These are phyloP conservation scores for Scalopus aquaticus DNA, from an alignment of 2,113 vertebrate genomes.

Conservation along the genomic window DNA sequence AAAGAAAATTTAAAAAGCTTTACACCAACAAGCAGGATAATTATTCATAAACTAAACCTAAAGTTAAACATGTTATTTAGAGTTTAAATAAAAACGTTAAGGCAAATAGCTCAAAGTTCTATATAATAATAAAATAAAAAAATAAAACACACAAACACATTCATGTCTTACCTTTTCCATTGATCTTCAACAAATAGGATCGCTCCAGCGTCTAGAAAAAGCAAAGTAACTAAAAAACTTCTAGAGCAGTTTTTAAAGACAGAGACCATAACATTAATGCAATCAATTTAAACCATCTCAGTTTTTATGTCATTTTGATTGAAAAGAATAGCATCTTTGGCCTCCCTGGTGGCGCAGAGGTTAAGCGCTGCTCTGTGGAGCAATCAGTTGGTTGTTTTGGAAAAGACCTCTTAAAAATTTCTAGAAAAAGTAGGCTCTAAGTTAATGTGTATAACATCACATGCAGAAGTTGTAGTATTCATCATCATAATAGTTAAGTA, in stretches of 20 bases:
- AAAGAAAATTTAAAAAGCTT: conserved; percentile 12
- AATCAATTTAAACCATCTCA: conserved; percentile 37
- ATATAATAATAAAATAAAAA: conserved; percentile 1
- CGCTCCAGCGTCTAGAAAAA: conserved; percentile 93
- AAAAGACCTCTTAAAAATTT: conserved; percentile 11
- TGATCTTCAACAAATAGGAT: conserved; percentile 96
- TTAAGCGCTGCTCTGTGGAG: no score
- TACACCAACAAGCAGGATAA: background rate
- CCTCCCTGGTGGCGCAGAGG: no score
- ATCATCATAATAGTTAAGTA: background rate
- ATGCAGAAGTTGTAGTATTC: background rate
- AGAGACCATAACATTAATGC: background rate
- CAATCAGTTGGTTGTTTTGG: no score
- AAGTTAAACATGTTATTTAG: conserved; percentile 54
- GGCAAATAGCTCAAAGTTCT: background rate
- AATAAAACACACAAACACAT: conserved; percentile 30
- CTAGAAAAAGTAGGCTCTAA: background rate
- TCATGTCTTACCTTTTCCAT: conserved; percentile 92
- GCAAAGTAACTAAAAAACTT: conserved; percentile 29
- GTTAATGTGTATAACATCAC: background rate
- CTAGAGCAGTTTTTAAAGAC: conserved; percentile 44
- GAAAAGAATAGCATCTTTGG: conserved; percentile 8
- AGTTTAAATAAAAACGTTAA: conserved; percentile 62
- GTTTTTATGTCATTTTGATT: conserved; percentile 55
- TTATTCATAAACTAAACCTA: conserved; percentile 39